Conservation (phyloP, 2,888 invertebrate species). For the Drosophila atripex region DNA sequence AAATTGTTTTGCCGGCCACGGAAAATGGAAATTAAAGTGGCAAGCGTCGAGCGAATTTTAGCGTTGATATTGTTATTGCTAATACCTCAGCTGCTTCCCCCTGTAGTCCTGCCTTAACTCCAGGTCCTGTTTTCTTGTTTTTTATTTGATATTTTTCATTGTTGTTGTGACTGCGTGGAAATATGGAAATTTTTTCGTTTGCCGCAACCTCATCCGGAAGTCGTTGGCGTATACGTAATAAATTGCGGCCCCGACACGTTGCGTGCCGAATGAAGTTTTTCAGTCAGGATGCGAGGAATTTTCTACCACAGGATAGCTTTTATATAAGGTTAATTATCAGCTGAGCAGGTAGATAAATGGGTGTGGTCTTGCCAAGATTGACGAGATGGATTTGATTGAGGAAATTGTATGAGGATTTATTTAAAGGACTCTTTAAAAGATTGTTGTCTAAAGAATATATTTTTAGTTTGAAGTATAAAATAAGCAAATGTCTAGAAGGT, state of each 20-base stretch:
- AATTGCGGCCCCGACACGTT: slow-evolving; percentile 53
- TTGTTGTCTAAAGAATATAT: no score
- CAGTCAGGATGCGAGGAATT: slow-evolving; percentile 45
- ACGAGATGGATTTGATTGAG: slow-evolving; percentile 27
- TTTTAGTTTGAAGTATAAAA: background rate
- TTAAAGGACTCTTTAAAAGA: no score
- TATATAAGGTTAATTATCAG: slow-evolving; percentile 22
- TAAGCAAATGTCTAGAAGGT: slow-evolving; percentile 3
- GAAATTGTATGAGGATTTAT: no score
- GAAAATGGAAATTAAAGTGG: slow-evolving; percentile 75
- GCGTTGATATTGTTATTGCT: slow-evolving; percentile 37
- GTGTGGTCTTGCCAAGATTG: slow-evolving; percentile 29
- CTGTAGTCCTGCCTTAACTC: background rate
- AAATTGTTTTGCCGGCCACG: slow-evolving; percentile 67
- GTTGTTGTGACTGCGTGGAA: slow-evolving; percentile 12
- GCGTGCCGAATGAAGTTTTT: slow-evolving; percentile 62
- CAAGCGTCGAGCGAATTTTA: slow-evolving; percentile 60
- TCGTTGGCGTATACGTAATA: slow-evolving; percentile 74
- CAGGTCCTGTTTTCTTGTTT: slow-evolving; percentile 18
- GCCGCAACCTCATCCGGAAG: slow-evolving; percentile 63
- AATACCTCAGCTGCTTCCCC: slow-evolving; percentile 11
- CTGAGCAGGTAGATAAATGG: slow-evolving; percentile 22
- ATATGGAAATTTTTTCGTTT: slow-evolving; percentile 45
- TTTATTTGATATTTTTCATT: background rate
- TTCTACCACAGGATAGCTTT: slow-evolving; percentile 39